These are phyloP conservation scores for Acanthosepion esculentum DNA, from an alignment of 2,888 invertebrate genomes.

Conservation along the genomic window DNA sequence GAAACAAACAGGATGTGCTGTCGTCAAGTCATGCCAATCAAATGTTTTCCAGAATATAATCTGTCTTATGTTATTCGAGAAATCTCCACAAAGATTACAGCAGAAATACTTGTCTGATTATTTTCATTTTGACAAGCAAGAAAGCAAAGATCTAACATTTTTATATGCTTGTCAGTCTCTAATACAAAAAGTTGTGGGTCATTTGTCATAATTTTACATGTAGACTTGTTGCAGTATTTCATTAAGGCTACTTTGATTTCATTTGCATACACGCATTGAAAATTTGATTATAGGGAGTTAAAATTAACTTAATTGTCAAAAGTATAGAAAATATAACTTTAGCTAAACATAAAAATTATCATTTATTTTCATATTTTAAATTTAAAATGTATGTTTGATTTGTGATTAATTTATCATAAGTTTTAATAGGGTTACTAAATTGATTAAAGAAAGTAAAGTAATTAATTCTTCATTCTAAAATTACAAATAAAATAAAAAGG, in stretches of 20 bases:
- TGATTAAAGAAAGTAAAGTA: too few species aligned
- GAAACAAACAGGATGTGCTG: neutral
- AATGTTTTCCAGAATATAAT: constrained; percentile 23
- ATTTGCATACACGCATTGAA: neutral
- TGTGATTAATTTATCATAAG: too few species aligned
- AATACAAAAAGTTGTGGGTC: neutral
- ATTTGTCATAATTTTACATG: neutral
- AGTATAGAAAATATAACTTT: too few species aligned
- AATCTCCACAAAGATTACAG: neutral
- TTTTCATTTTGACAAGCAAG: constrained; percentile 12
- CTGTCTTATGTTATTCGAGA: constrained; percentile 33
- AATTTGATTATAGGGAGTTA: neutral
- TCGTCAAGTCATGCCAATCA: constrained; percentile 10
- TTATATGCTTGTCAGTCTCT: neutral
- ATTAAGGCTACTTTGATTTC: neutral
- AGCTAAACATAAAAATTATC: too few species aligned
- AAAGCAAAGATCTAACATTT: neutral
- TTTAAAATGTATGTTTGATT: too few species aligned
- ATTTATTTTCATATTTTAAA: too few species aligned
- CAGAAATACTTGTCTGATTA: neutral
- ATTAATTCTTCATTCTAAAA: too few species aligned
- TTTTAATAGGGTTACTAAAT: too few species aligned
- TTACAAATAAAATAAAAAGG: too few species aligned
- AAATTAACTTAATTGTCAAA: too few species aligned
- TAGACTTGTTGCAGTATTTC: neutral